phyloP scores from a whole-genome alignment of 2,113 vertebrate genomes.

The Apteryx owenii region DNA sequence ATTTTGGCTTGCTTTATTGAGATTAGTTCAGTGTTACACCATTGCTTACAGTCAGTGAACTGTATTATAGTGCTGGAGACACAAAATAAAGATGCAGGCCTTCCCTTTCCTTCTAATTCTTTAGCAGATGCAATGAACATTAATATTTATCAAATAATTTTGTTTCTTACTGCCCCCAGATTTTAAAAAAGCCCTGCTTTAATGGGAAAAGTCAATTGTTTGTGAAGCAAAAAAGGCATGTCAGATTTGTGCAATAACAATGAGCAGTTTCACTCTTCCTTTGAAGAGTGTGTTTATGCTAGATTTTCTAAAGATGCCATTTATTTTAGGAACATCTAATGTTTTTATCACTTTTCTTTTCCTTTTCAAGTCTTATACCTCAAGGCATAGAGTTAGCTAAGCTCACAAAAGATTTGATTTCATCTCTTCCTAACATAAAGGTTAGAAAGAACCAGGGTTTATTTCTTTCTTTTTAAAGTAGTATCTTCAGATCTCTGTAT shows the following conservation, averaged over 20 bases:
- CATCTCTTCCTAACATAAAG: neutral
- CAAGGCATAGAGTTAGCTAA: neutral
- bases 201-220: neutral
- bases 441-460: neutral
- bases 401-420: constrained; percentile 6
- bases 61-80: neutral
- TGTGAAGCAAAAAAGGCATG: neutral
- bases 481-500: neutral
- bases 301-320: neutral
- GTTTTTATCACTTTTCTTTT: neutral
- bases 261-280: neutral
- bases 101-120: neutral
- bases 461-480: neutral
- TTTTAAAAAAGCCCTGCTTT: neutral
- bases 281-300: neutral
- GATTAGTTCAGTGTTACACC: neutral
- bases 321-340: neutral
- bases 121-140: neutral
- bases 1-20: neutral
- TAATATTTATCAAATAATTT: neutral
- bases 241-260: neutral
- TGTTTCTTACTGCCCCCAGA: neutral
- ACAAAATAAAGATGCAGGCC: neutral
- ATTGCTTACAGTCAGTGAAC: neutral
- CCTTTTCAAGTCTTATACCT: neutral